Evolutionary conservation across 2,797 vertebrate species (phyloP), one percentile per base, ranked within the genome.

Genomic region (Enteromius thamalakanensis): DNA sequence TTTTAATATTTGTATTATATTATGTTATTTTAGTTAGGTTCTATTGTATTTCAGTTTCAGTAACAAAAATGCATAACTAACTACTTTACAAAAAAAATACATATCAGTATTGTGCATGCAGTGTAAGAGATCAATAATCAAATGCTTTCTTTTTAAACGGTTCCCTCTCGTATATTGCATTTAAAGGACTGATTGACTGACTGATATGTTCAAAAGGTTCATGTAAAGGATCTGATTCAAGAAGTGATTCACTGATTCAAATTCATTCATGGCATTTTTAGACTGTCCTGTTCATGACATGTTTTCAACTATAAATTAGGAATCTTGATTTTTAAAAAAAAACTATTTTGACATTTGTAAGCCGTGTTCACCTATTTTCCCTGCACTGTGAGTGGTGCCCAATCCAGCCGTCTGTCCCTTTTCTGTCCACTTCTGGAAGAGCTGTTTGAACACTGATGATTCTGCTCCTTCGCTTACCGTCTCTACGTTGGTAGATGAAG

Each of bases 351-450:
- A 68, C 6, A 58, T 34, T 37, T 70, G 65, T 47, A 47, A 58
- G 19, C 2, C 58, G 42, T 29, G 58, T 94, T 95, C 79, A 97
- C 96, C 95, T 82, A 97, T 91, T 86, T 95, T 96, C 21, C 96
- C 96, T 40, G 90, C 21, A 0, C 85, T 92, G 82, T 94, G 87
- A 14, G 92, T 94, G 67, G 92, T 95, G 78, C 96, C 95, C 32
- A 96, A 19, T 6, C 96, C 95, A 0, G 79, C 85, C 12, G 65
- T 93, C 86, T 91, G 94, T 45, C n/a, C 89, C 60, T 93, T 94
- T 15, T 93, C 47, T 0, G 93, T 95, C 96, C 96, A 97, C 86
- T 94, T 96, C 88, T 96, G 95, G 90, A 97, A 97, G 53, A 97
- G 94, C 86, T 97, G 96, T 87, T 95, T 96, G 72, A 97, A 97